Evolutionary conservation across 2,888 invertebrate genomes (phyloP), one percentile per base, ranked within the genome.

Genomic region (Cerastis leucographa): DNA sequence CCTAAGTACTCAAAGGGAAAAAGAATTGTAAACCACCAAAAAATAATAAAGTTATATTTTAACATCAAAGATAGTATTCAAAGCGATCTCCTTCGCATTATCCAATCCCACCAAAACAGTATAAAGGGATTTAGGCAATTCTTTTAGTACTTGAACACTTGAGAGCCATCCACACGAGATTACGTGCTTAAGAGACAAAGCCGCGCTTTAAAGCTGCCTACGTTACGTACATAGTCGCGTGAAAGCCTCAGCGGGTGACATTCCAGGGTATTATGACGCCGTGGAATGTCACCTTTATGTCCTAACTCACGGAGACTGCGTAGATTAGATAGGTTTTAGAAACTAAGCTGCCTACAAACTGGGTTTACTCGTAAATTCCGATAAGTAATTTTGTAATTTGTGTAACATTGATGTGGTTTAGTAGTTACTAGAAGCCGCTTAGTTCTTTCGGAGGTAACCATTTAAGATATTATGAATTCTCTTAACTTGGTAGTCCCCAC

Each of bases 181-280:
- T 85, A 86, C 68, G 70, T 79, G 78, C 76, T 71, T 77, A 70
- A 12, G 78, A 71, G 82, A 85, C 69, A 83, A 83, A 85, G 78
- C 54, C 77, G 56, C 71, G 78, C 74, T 69, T 70, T 74, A 81
- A 77, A 85, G 72, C 78, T 85, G 83, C 83, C 83, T 78, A 12
- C 73, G 71, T 61, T 9, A 29, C 59, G 59, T 35, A 81, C 68
- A 65, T 51, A 74, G 35, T 40, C 65, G 49, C 19, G 68, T 51
- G 56, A 59, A 40, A 54, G 69, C 68, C 64, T 84, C 51, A 51
- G 25, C 62, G 49, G 59, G 22, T 40, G 46, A 62, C 44, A 85
- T 71, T 69, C 68, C 64, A 65, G 65, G 66, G 76, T 64, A 62
- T 83, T 85, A 74, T 78, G 62, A 72, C 59, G 40, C 42, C 59